A percentile compares a stretch with the other conserved stretches of the same genome.
Conservation (phyloP, 64 coral and sea anemone genomes). For the Trachythela sp. region DNA sequence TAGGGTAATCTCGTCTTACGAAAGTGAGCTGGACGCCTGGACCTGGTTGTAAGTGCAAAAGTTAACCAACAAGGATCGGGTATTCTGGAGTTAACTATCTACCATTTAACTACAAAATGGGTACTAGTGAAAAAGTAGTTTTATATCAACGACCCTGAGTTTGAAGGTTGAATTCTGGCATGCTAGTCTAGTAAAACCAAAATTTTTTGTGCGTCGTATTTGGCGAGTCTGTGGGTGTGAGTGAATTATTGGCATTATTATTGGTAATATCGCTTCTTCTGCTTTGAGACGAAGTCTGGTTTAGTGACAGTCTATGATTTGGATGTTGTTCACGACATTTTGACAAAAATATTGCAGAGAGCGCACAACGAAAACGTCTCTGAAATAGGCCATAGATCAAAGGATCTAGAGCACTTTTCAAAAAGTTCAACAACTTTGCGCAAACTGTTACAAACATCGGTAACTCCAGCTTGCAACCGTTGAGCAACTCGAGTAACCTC, state of each 20-base stretch:
- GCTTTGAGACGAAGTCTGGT: neutral
- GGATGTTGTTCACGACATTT: neutral
- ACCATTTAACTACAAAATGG: too few relatives aligned
- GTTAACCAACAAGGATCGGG: too few relatives aligned
- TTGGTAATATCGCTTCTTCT: neutral
- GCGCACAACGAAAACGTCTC: constrained; percentile 71
- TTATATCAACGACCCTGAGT: too few relatives aligned
- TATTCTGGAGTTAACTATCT: too few relatives aligned
- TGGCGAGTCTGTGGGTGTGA: neutral
- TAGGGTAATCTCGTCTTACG: too few relatives aligned
- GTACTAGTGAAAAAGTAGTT: too few relatives aligned
- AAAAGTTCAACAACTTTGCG: constrained; percentile 77
- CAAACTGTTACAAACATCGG: constrained; percentile 49
- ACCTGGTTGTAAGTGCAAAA: too few relatives aligned
- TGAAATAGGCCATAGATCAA: constrained; percentile 96
- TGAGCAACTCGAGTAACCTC: constrained; percentile 58
- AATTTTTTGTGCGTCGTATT: neutral
- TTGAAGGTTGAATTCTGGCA: too few relatives aligned
- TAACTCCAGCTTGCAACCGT: neutral
- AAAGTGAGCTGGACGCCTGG: too few relatives aligned
- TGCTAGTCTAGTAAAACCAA: neutral
- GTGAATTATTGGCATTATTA: neutral
- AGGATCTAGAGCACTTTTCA: constrained; percentile 89
- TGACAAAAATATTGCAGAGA: constrained; percentile 21
- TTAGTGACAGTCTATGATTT: neutral